A percentile compares a stretch with the other conserved stretches of the same genome.
phyloP scores from a whole-genome alignment of 2,888 invertebrate species.

The Aspidiotus rigidus region DNA sequence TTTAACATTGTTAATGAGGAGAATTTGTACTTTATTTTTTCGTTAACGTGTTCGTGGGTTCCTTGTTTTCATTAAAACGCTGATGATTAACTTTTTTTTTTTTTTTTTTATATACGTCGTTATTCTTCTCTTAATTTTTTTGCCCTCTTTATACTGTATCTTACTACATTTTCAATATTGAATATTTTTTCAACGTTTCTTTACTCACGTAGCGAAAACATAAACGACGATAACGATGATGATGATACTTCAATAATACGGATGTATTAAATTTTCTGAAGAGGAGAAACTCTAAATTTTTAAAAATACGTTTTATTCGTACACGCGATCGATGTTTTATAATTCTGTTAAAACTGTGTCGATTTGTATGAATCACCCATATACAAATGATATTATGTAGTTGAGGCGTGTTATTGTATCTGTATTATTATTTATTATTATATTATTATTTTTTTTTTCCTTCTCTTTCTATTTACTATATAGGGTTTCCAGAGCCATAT shows the following conservation, averaged over 20 bases:
- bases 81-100: neutral
- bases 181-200: too few relatives aligned
- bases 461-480: neutral
- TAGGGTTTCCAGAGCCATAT: neutral
- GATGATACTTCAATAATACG: too few relatives aligned
- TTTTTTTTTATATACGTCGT: neutral
- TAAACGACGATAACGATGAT: too few relatives aligned
- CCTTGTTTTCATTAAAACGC: neutral
- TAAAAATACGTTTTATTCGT: neutral
- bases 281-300: too few relatives aligned
- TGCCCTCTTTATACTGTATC: neutral
- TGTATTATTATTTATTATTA: neutral
- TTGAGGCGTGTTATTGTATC: neutral
- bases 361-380: too few relatives aligned
- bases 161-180: neutral
- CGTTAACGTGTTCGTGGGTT: constrained; percentile 2
- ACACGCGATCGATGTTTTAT: neutral
- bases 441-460: too few relatives aligned
- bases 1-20: neutral
- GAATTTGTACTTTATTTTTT: constrained; percentile 8
- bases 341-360: neutral
- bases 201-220: too few relatives aligned
- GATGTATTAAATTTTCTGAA: too few relatives aligned
- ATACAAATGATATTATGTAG: neutral
- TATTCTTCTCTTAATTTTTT: neutral